These are phyloP conservation scores for Platyrinchus mystaceus DNA, from an alignment of 2,797 vertebrate genomes.

Conservation along the genomic window DNA sequence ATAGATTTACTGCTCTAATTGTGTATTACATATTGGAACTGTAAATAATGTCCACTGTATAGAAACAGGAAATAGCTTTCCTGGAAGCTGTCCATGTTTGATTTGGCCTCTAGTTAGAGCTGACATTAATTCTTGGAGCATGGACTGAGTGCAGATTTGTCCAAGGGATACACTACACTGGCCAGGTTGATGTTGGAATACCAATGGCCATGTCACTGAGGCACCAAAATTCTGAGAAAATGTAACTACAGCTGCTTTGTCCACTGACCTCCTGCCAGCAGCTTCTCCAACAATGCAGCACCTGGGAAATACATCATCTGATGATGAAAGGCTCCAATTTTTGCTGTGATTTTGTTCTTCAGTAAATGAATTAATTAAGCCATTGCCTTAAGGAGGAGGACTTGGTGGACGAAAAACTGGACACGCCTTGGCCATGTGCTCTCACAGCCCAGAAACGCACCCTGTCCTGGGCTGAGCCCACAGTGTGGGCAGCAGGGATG, in stretches of 20 bases:
- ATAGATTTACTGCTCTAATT: slow-evolving; percentile 65
- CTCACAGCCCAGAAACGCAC: not conserved
- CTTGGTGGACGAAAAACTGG: not conserved
- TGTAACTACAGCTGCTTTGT: slow-evolving; percentile 52
- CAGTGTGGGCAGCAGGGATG: not conserved
- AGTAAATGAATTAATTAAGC: not conserved
- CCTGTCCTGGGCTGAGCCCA: not conserved
- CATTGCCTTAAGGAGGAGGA: not conserved
- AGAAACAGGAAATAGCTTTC: slow-evolving; percentile 70
- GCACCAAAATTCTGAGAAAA: slow-evolving; percentile 51
- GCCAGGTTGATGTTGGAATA: slow-evolving; percentile 33
- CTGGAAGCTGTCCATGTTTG: slow-evolving; percentile 72
- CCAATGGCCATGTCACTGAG: slow-evolving; percentile 63
- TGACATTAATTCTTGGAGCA: slow-evolving; percentile 70
- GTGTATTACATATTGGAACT: slow-evolving; percentile 20
- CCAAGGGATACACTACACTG: slow-evolving; percentile 67
- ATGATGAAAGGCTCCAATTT: not conserved
- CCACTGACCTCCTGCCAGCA: not conserved
- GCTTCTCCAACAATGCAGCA: not conserved
- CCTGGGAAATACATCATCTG: not conserved
- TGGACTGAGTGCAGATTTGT: slow-evolving; percentile 74
- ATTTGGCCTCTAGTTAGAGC: slow-evolving; percentile 55
- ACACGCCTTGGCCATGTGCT: rapidly evolving
- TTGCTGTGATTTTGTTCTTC: not conserved
- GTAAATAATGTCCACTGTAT: slow-evolving; percentile 60